Percentiles rank a stretch among this genome's conserved stretches.
Conservation (phyloP, 1,140 invertebrate genomes). For the Leptinotarsa undecemlineata region DNA sequence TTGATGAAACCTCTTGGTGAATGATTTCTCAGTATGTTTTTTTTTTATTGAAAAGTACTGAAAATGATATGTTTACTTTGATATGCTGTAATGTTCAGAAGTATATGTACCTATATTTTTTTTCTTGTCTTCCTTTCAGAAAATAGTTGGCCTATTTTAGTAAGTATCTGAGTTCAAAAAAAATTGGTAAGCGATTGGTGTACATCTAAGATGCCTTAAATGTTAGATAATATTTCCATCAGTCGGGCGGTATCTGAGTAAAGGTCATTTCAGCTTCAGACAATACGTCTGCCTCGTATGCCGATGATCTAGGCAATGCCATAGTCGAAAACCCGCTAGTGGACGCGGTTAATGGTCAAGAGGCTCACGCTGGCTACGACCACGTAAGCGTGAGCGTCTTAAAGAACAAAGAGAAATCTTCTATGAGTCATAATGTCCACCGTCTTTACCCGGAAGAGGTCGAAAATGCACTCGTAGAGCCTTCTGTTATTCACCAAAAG, state of each 20-base stretch:
- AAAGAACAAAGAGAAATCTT: slow-evolving; percentile 49
- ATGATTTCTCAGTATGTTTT: too few relatives aligned
- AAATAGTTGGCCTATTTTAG: too few relatives aligned
- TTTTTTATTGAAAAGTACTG: too few relatives aligned
- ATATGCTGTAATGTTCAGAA: too few relatives aligned
- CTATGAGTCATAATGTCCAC: slow-evolving; percentile 38
- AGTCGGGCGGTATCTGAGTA: slow-evolving; percentile 56
- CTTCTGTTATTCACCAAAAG: slow-evolving; percentile 44
- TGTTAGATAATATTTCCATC: not conserved
- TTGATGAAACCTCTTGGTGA: too few relatives aligned
- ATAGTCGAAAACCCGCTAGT: slow-evolving; percentile 54
- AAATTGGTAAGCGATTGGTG: slow-evolving; percentile 4
- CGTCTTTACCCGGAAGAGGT: slow-evolving; percentile 44
- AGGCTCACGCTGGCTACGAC: slow-evolving; percentile 51
- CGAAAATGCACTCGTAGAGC: slow-evolving; percentile 26
- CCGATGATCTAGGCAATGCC: slow-evolving; percentile 51
- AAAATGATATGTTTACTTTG: too few relatives aligned
- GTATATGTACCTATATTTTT: too few relatives aligned
- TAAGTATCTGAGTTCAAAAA: too few relatives aligned
- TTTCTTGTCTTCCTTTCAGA: too few relatives aligned
- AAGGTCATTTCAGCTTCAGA: slow-evolving; percentile 57
- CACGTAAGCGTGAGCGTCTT: slow-evolving; percentile 53
- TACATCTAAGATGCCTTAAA: slow-evolving; percentile 13
- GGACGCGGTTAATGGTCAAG: slow-evolving; percentile 52
- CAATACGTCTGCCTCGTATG: slow-evolving; percentile 53